Conservation (phyloP, 2,797 vertebrate genomes). For the Parauchenoglanis ngamensis region DNA sequence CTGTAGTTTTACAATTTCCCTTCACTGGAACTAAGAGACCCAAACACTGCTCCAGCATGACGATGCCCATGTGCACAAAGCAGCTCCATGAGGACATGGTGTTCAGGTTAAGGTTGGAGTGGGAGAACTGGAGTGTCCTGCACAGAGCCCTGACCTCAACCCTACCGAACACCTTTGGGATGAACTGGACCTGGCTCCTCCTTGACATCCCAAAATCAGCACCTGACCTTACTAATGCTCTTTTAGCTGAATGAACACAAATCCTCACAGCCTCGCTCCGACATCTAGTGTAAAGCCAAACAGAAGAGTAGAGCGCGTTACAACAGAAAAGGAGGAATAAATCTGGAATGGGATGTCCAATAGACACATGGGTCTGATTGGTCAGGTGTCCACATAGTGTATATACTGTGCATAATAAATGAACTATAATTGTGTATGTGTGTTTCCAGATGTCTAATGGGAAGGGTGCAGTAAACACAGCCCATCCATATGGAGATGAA, state of each 20-base stretch:
- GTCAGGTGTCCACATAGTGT: neutral
- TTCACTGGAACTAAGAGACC: too few species aligned
- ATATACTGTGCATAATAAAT: neutral
- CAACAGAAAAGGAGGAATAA: neutral
- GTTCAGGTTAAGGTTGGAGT: too few species aligned
- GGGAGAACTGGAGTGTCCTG: neutral
- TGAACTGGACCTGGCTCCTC: neutral
- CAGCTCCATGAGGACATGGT: too few species aligned
- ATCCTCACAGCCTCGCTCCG: neutral
- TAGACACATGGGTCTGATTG: neutral
- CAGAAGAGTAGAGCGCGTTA: neutral
- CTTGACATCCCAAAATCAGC: neutral
- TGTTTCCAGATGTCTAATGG: conserved; percentile 67
- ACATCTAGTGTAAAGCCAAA: neutral
- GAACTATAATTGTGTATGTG: neutral
- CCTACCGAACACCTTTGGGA: neutral
- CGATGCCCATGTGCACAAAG: too few species aligned
- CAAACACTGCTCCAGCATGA: too few species aligned
- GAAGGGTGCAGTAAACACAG: conserved; percentile 58
- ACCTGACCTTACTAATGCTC: neutral
- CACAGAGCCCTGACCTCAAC: neutral
- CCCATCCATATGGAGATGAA: conserved; percentile 66
- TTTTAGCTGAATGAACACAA: neutral
- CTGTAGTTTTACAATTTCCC: too few species aligned
- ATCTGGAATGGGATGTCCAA: neutral